Evolutionary conservation across 2,797 vertebrate genomes (phyloP).

Genomic region (Denticeps clupeoides): DNA sequence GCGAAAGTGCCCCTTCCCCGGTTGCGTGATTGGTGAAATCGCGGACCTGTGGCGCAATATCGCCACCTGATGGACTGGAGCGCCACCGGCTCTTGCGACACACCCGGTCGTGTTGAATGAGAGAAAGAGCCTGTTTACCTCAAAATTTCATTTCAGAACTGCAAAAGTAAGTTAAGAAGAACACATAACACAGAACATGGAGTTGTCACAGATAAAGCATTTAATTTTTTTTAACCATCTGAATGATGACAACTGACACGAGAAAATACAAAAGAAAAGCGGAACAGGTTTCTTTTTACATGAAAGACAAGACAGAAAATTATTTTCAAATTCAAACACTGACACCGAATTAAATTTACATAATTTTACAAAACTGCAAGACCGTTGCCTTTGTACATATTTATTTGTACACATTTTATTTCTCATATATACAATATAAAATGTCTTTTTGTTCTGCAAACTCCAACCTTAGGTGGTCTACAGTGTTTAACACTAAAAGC

Average conservation of each 20-base stretch:
- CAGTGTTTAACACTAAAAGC: conserved; percentile 11
- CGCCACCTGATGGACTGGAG: too few species aligned
- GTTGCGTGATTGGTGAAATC: too few species aligned
- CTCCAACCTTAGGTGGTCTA: too few species aligned
- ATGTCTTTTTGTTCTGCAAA: too few species aligned
- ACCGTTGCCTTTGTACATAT: conserved; percentile 19
- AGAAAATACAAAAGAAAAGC: background rate
- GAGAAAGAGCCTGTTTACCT: too few species aligned
- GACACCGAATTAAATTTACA: conserved; percentile 5
- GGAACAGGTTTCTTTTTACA: background rate
- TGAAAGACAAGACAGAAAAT: background rate
- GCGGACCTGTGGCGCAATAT: too few species aligned
- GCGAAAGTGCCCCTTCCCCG: too few species aligned
- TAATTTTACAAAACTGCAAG: conserved; percentile 23
- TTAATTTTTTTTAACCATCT: background rate
- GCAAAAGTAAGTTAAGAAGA: too few species aligned
- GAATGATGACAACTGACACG: background rate
- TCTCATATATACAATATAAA: conserved; percentile 24
- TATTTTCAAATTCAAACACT: conserved; percentile 8
- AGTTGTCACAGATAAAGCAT: background rate
- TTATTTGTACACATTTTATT: conserved; percentile 19
- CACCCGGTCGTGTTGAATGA: too few species aligned
- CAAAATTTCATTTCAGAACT: too few species aligned
- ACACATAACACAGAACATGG: too few species aligned
- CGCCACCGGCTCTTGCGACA: too few species aligned